Evolutionary conservation across 2,888 invertebrate genomes (phyloP), one percentile per base, ranked within the genome.

Genomic region (Poecilobothrus nobilitatus): DNA sequence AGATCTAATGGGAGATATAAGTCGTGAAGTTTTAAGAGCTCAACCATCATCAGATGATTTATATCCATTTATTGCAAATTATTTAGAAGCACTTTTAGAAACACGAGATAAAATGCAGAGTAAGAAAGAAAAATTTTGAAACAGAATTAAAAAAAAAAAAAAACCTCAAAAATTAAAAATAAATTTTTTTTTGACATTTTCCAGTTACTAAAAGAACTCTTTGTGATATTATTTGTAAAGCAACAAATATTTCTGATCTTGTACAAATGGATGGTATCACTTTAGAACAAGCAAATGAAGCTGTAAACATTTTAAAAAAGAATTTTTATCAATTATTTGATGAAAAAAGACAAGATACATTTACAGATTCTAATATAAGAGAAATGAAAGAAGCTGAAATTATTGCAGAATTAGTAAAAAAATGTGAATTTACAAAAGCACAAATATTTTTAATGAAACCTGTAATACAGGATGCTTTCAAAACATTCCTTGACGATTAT

Each of bases 1-100:
- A 8, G 91, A 91, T 75, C 78, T 91, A 65, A 87, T 91, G 83
- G 83, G 85, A 65, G 91, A 91, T 77, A 89, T 91, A 72, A 86
- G 89, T 0, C 85, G 91, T 71, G 91, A 91, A 82, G 90, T 91
- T 2, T 77, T 91, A n/a, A 83, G 90, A 72, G 83, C 83, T 18
- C 88, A 90, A 75, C 91, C 91, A 0, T 74, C 75, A 34, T 74
- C 76, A 7, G 76, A 79, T 53, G 81, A 89, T 70, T 79, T 89
- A 3, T 87, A 86, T 78, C 80, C 83, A 67, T 91, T 89, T 76
- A 87, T 91, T 70, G 86, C 89, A 0, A 86, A 89, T 76, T 91
- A 91, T 77, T 79, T 89, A 53, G 86, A 88, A 71, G 85, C 86
- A 0, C 77, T 91, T 74, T 78, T 90, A 70, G 84, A 87, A 18